phyloP scores from a whole-genome alignment of 1,140 invertebrate species.

The Wiebesia pumilae region DNA sequence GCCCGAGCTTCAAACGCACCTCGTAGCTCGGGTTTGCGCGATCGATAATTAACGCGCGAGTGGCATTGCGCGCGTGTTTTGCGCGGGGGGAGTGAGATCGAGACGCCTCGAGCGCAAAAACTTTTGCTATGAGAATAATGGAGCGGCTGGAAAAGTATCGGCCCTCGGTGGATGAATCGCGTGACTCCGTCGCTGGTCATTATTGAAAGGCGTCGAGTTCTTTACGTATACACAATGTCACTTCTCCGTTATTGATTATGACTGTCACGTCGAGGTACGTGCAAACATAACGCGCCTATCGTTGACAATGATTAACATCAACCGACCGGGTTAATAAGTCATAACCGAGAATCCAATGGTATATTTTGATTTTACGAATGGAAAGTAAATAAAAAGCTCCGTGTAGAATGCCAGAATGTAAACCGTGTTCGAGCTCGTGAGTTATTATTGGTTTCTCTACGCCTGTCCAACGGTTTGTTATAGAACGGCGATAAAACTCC shows the following conservation, averaged over 20 bases:
- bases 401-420: no score
- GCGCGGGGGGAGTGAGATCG: neutral
- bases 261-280: neutral
- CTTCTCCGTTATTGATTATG: neutral
- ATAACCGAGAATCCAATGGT: neutral
- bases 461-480: no score
- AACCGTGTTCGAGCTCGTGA: no score
- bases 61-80: neutral
- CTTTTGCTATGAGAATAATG: neutral
- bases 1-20: no score
- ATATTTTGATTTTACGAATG: neutral
- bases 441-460: no score
- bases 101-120: neutral
- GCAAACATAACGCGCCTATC: neutral
- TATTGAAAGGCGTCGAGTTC: constrained; percentile 16
- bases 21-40: neutral
- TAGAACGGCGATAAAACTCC: no score
- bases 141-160: neutral
- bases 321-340: neutral
- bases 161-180: neutral
- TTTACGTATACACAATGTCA: neutral
- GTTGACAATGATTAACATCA: neutral
- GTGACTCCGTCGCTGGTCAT: neutral
- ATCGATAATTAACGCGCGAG: constrained; percentile 16
- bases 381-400: neutral